Evolutionary conservation across 2,888 invertebrate species (phyloP), one percentile per base, ranked within the genome.

Genomic region (Bombyx huttoni): DNA sequence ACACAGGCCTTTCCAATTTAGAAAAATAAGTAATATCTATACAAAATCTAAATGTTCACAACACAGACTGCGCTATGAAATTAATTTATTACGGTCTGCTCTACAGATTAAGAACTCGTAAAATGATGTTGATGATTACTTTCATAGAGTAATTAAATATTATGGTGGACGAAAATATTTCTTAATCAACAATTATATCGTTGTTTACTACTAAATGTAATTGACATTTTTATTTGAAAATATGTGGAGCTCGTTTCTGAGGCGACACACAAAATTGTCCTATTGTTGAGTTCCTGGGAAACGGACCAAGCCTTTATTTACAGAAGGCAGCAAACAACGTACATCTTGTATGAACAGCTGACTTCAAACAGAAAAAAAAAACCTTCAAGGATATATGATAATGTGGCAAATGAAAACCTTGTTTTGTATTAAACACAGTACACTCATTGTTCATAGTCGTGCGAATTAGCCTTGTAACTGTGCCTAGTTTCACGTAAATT

Each of bases 371-470:
- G 57, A 56, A 62, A 64, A 65, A 24, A 24, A 60, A 58, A 62
- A 40, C 2, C 53, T 61, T 64, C 63, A 69, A 70, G 65, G 70
- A 65, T 68, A 58, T 53, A 50, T 61, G 58, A 59, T 60, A 64
- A 57, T 56, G 53, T 57, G 56, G 52, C 52, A 60, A 60, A 61
- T 61, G 61, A 62, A 62, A 61, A 47, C 40, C 40, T 40, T 40
- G 40, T 40, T 40, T 40, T 40, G 40, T 40, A 12, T 40, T 10
- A 40, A 40, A 40, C 40, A 40, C 40, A 40, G 40, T 40, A 40
- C 7, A 8, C 40, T 12, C 40, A 40, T 40, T 40, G 40, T 40
- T 40, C 40, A 40, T 40, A 1, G 7, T 40, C 40, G 40, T 40
- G 40, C 40, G 40, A 40, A 40, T 40, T 7, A 10, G 40, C 40